A percentile compares a stretch with the other conserved stretches of the same genome.
phyloP scores from a whole-genome alignment of 2,888 invertebrate genomes.

The Drosophila maculinotata region DNA sequence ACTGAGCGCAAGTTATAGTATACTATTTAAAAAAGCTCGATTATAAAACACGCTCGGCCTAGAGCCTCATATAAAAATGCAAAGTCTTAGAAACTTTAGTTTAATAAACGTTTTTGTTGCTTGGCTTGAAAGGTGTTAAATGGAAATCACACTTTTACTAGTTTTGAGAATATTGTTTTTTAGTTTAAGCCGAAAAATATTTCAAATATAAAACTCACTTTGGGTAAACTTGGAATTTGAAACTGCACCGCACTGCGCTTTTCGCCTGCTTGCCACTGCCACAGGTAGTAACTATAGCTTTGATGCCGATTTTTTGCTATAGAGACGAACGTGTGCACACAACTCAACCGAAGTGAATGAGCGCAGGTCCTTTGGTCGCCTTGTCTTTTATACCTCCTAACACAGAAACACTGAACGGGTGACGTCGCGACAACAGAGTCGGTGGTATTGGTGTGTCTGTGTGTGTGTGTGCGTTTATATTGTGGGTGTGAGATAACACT shows the following conservation, averaged over 20 bases:
- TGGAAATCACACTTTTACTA: too few relatives aligned
- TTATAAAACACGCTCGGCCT: too few relatives aligned
- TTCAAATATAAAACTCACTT: constrained; percentile 37
- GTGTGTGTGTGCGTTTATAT: constrained; percentile 4
- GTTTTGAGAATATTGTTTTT: too few relatives aligned
- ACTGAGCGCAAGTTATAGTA: too few relatives aligned
- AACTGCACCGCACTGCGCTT: constrained; percentile 42
- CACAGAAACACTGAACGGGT: constrained; percentile 32
- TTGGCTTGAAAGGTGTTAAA: too few relatives aligned
- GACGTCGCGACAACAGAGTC: constrained; percentile 27
- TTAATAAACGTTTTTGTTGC: too few relatives aligned
- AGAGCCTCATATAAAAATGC: too few relatives aligned
- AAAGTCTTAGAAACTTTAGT: too few relatives aligned
- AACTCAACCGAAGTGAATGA: constrained; percentile 74
- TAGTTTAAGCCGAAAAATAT: neutral
- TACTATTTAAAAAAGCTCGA: too few relatives aligned
- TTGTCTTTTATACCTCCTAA: constrained; percentile 72
- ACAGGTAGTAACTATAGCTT: constrained; percentile 42
- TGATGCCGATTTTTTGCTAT: constrained; percentile 26
- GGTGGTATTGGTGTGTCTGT: constrained; percentile 14
- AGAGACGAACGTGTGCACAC: constrained; percentile 57
- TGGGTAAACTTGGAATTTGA: constrained; percentile 10
- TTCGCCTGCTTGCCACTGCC: constrained; percentile 37
- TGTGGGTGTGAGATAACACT: constrained; percentile 51
- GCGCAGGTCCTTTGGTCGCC: constrained; percentile 64